Conservation (phyloP, 2,797 vertebrate genomes). For the Halcyon leucocephala region DNA sequence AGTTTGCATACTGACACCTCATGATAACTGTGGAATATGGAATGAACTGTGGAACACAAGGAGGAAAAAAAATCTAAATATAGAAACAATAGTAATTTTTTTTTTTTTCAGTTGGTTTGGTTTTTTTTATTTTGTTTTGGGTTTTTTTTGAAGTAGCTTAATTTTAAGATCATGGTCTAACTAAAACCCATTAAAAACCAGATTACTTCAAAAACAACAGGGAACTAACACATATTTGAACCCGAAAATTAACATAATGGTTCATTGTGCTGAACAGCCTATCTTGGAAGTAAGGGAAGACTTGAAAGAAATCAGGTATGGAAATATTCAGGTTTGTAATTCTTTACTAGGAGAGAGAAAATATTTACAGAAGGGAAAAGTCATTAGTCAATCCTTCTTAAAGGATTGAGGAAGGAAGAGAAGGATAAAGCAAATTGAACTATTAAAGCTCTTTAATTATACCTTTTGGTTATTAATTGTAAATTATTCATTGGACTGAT, state of each 20-base stretch:
- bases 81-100: neutral
- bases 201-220: neutral
- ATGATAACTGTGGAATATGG: neutral
- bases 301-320: neutral
- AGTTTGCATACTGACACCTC: neutral
- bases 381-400: neutral
- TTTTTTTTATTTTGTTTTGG: neutral
- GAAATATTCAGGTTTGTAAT: neutral
- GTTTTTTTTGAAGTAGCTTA: neutral
- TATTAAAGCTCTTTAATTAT: neutral
- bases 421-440: neutral
- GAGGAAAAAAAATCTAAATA: neutral
- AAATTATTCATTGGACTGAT: neutral
- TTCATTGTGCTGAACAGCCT: neutral
- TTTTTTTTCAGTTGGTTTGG: too few relatives aligned
- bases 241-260: neutral
- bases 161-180: neutral
- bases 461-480: neutral
- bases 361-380: neutral
- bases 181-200: accelerated
- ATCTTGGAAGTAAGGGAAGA: neutral
- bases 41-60: neutral
- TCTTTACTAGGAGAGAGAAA: neutral
- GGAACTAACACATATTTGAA: neutral
- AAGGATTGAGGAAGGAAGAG: neutral